Conservation (phyloP, 2,113 vertebrate species). For the Misgurnus anguillicaudatus region DNA sequence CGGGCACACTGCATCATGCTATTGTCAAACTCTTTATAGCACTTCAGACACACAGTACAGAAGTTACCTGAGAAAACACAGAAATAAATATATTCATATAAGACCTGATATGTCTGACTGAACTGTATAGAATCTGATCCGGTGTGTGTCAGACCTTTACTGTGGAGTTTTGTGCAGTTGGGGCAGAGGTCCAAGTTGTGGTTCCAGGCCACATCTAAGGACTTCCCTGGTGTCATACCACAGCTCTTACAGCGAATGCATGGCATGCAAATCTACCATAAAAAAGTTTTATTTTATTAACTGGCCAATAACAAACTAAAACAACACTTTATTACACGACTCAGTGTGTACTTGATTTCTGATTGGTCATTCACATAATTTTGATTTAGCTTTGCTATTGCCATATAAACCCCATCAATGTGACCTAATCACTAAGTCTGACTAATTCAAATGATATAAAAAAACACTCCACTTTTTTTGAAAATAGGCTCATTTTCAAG, state of each 20-base stretch:
- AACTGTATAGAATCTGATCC: neutral
- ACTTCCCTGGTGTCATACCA: conserved; percentile 85
- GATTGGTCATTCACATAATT: no score
- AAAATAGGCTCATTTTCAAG: no score
- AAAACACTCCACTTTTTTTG: no score
- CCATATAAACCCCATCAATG: no score
- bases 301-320: neutral
- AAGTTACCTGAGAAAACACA: conserved; percentile 77
- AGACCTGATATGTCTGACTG: neutral
- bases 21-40: conserved; percentile 79
- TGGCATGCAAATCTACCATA: conserved; percentile 82
- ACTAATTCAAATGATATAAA: no score
- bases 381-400: no score
- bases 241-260: conserved; percentile 92
- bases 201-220: conserved; percentile 81
- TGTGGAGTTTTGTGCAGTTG: conserved; percentile 79
- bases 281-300: neutral
- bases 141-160: conserved; percentile 74
- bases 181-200: conserved; percentile 84
- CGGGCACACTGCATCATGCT: conserved; percentile 85
- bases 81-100: neutral
- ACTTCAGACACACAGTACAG: conserved; percentile 85
- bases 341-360: no score
- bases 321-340: no score
- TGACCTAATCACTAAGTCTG: no score